A percentile compares a stretch with the other conserved stretches of the same genome.
Evolutionary conservation across 2,113 vertebrate species (phyloP).

Genomic region (Acrocephalus arundinaceus): DNA sequence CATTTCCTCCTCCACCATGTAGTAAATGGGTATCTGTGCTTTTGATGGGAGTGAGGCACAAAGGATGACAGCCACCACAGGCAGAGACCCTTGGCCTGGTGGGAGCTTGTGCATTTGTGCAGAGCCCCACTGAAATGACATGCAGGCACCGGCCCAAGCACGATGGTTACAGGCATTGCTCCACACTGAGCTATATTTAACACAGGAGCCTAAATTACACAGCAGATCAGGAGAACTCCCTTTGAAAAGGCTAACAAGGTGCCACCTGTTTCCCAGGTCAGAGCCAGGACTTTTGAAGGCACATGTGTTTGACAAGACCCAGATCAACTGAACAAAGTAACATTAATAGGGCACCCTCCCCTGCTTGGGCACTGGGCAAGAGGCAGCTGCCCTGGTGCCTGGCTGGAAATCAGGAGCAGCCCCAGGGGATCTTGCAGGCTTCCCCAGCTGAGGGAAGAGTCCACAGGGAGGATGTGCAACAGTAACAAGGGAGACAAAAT

Average conservation of each 20-base stretch:
- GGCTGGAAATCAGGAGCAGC: neutral
- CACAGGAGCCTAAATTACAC: neutral
- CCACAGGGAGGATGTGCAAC: neutral
- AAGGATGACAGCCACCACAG: neutral
- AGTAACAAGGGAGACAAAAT: neutral
- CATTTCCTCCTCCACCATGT: neutral
- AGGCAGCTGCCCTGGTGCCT: neutral
- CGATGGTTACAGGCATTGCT: neutral
- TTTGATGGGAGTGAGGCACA: neutral
- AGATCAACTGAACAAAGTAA: neutral
- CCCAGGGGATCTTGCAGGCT: neutral
- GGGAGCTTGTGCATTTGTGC: neutral
- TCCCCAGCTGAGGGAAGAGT: neutral
- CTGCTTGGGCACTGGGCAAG: neutral
- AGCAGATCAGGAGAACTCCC: neutral
- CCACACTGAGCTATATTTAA: neutral
- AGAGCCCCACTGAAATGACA: neutral
- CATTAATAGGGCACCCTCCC: neutral
- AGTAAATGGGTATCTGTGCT: neutral
- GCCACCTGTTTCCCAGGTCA: constrained; percentile 11
- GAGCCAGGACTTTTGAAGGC: neutral
- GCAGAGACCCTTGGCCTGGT: neutral
- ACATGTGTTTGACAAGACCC: neutral
- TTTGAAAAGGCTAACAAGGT: neutral
- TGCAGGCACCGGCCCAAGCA: neutral